phyloP scores from a whole-genome alignment of 1,140 invertebrate species.

The Trichonephila clavata region DNA sequence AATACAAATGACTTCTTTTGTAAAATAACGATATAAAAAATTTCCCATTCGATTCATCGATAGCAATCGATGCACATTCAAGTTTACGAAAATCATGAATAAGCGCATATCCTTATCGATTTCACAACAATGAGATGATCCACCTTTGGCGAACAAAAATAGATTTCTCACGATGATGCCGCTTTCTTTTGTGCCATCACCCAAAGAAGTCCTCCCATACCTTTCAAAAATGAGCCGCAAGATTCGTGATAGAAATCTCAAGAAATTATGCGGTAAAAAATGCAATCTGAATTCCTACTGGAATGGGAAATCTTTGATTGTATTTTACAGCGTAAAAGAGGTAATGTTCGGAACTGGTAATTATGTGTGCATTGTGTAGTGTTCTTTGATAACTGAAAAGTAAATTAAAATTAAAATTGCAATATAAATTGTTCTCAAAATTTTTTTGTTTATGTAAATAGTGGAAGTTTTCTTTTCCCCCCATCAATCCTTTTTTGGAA shows the following conservation, averaged over 20 bases:
- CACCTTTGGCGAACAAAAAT: background rate
- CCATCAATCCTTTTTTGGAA: no score
- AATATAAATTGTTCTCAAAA: no score
- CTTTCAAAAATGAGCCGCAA: background rate
- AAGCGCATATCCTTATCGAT: background rate
- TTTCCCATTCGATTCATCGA: background rate
- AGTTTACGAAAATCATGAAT: background rate
- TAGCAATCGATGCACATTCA: background rate
- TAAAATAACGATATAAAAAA: background rate
- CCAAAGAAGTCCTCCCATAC: background rate
- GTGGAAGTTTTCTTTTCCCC: no score
- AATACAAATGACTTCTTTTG: background rate
- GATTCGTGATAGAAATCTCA: background rate
- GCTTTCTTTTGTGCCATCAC: background rate
- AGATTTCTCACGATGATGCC: constrained; percentile 21
- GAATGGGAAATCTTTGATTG: background rate
- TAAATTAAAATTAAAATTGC: no score
- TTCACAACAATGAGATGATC: background rate
- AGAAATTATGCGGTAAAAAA: background rate
- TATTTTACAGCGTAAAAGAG: background rate
- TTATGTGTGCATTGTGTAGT: background rate
- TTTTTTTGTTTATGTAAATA: no score
- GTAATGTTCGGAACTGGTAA: background rate
- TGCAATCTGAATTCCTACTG: background rate
- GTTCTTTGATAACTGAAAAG: no score